Evolutionary conservation across 1,140 invertebrate species (phyloP).

Genomic region (Oppia nitens): DNA sequence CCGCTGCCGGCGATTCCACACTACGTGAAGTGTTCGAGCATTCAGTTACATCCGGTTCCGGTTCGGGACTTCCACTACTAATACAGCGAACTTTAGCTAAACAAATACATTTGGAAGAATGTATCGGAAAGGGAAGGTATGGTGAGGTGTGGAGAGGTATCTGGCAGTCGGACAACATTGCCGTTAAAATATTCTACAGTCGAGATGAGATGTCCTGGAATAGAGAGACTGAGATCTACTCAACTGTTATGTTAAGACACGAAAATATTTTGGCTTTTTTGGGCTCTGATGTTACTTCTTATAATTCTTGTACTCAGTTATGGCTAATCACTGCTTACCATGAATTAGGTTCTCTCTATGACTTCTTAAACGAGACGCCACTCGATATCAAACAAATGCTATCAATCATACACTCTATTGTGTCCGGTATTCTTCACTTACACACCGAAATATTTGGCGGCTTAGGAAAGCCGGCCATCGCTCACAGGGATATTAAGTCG

Average conservation of each 20-base stretch:
- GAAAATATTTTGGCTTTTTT: conserved; percentile 89
- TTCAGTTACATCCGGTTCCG: conserved; percentile 57
- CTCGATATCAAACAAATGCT: conserved; percentile 63
- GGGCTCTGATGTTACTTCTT: conserved; percentile 68
- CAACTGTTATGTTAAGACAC: conserved; percentile 82
- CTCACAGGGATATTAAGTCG: conserved; percentile 85
- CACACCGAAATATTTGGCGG: conserved; percentile 78
- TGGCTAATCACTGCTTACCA: conserved; percentile 92
- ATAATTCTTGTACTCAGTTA: conserved; percentile 62
- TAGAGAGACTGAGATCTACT: conserved; percentile 87
- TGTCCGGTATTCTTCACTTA: conserved; percentile 76
- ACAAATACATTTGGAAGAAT: conserved; percentile 76
- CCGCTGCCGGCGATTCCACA: not conserved
- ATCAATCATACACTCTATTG: conserved; percentile 77
- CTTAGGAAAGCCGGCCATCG: conserved; percentile 81
- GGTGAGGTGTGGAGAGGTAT: conserved; percentile 83
- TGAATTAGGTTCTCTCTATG: conserved; percentile 82
- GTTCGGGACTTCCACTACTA: conserved; percentile 72
- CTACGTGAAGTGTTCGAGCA: not conserved
- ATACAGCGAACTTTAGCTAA: conserved; percentile 86
- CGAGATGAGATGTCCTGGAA: conserved; percentile 88
- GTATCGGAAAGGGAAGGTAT: conserved; percentile 83
- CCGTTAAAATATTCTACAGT: conserved; percentile 81
- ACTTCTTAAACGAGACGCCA: conserved; percentile 62
- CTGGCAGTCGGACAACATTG: conserved; percentile 82